These are phyloP conservation scores for Pseudomyrmex sp. DNA, from an alignment of 1,140 invertebrate species.

Conservation along the genomic window DNA sequence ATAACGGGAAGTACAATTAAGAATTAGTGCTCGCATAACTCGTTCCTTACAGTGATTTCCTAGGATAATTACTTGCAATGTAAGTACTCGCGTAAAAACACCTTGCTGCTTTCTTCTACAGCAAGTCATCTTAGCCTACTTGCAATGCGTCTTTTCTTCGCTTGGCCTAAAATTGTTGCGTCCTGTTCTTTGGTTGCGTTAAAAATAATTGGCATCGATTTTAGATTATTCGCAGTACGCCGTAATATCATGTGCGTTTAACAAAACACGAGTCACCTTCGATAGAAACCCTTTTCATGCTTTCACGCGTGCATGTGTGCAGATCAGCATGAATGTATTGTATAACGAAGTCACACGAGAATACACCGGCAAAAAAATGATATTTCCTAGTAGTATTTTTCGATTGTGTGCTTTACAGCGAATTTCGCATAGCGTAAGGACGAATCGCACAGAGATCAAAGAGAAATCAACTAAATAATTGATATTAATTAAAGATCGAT, in stretches of 20 bases:
- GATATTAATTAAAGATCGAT: constrained; percentile 32
- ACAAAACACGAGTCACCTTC: constrained; percentile 16
- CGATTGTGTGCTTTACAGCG: constrained; percentile 2
- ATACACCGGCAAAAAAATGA: neutral
- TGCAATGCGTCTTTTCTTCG: constrained; percentile 56
- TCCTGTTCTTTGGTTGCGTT: constrained; percentile 19
- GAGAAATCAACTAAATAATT: neutral
- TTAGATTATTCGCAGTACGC: constrained; percentile 25
- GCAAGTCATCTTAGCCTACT: constrained; percentile 52
- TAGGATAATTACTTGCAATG: constrained; percentile 71
- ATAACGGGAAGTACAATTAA: constrained; percentile 71
- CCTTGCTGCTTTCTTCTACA: constrained; percentile 49
- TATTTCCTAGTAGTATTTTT: constrained; percentile 31
- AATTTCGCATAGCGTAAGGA: neutral
- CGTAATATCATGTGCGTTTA: constrained; percentile 19
- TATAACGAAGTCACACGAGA: neutral
- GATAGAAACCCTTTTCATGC: constrained; percentile 16
- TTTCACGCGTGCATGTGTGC: constrained; percentile 52
- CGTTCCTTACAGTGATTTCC: constrained; percentile 67
- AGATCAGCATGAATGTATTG: constrained; percentile 54
- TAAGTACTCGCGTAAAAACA: constrained; percentile 60
- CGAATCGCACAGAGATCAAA: neutral
- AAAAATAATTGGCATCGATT: constrained; percentile 40
- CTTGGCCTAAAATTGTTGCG: constrained; percentile 68
- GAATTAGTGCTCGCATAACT: constrained; percentile 63